Evolutionary conservation across 2,797 vertebrate genomes (phyloP).

Genomic region (Labroides dimidiatus): DNA sequence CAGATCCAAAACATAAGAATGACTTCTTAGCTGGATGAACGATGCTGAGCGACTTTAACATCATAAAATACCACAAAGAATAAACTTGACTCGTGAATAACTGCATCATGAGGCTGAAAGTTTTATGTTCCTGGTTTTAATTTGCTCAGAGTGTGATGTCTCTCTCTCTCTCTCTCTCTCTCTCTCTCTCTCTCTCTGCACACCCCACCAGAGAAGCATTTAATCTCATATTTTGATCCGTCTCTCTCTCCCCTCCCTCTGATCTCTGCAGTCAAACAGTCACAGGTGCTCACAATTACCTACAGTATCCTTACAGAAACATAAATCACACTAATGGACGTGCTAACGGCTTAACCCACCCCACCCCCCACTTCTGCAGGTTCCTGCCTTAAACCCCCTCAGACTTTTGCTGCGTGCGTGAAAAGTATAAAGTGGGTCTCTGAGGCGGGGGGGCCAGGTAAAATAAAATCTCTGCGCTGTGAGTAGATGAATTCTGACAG

Average conservation of each 20-base stretch:
- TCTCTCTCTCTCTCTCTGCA: neutral
- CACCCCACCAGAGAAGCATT: neutral
- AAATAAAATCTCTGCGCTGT: conserved; percentile 5
- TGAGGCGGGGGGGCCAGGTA: neutral
- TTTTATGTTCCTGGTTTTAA: too few relatives aligned
- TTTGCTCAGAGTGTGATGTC: neutral
- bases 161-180: neutral
- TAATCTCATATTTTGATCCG: neutral
- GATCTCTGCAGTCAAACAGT: conserved; percentile 7
- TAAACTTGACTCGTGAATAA: too few relatives aligned
- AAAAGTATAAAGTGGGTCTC: neutral
- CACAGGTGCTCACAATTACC: conserved; percentile 42
- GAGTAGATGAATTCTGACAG: conserved; percentile 60
- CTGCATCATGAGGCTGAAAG: too few relatives aligned
- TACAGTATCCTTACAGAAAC: conserved; percentile 30
- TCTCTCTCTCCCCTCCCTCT: neutral
- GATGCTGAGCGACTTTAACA: too few relatives aligned
- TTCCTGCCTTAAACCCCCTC: conserved; percentile 19
- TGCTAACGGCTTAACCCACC: neutral
- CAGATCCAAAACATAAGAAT: too few relatives aligned
- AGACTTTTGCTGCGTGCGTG: conserved; percentile 8
- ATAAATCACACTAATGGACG: conserved; percentile 25
- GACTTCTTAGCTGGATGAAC: too few relatives aligned
- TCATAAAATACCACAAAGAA: too few relatives aligned
- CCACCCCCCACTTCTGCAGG: conserved; percentile 28